A percentile compares a stretch with the other conserved stretches of the same genome.
These are phyloP conservation scores for Acrocephalus arundinaceus DNA, from an alignment of 2,113 vertebrate genomes.

Conservation along the genomic window DNA sequence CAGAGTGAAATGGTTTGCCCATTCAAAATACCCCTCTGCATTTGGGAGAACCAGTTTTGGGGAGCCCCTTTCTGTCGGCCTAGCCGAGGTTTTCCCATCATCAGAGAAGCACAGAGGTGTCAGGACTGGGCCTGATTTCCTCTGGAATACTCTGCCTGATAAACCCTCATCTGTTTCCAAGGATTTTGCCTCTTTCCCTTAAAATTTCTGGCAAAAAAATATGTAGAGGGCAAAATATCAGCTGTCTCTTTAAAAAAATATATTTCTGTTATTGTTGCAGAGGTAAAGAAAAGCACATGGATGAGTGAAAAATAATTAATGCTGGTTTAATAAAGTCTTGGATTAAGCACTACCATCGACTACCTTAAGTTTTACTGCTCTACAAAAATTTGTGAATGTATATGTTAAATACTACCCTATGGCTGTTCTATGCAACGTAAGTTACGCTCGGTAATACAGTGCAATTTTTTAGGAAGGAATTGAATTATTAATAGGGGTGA, in stretches of 20 bases:
- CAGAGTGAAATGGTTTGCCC: neutral
- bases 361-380: neutral
- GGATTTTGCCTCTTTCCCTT: neutral
- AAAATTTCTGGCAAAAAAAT: neutral
- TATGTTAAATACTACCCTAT: fast-evolving
- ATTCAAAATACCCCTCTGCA: neutral
- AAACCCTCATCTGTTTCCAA: neutral
- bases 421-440: neutral
- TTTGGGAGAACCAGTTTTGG: neutral
- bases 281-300: neutral
- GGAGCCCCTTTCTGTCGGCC: neutral
- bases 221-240: neutral
- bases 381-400: neutral
- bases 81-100: neutral
- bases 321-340: neutral
- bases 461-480: neutral
- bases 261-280: neutral
- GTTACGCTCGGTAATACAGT: neutral
- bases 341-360: neutral
- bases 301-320: neutral
- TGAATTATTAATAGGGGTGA: neutral
- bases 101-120: neutral
- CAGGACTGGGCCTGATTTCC: neutral
- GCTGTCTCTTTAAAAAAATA: neutral
- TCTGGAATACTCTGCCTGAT: neutral